phyloP scores from a whole-genome alignment of 2,113 vertebrate species.

The Tautogolabrus adspersus region DNA sequence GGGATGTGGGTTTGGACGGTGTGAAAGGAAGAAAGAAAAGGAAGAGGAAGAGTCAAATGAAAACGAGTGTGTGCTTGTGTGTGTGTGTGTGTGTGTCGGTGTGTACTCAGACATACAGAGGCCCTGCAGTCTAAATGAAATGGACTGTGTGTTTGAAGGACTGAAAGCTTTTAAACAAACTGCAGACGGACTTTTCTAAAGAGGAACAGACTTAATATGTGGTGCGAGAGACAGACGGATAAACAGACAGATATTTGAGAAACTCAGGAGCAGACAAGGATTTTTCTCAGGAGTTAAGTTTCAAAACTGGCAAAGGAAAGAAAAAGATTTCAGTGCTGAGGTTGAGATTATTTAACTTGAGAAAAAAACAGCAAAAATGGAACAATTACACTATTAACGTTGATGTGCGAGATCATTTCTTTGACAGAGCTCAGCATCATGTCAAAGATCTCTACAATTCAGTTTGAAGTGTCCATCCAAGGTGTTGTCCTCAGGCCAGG shows the following conservation, averaged over 20 bases:
- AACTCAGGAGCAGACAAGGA: neutral
- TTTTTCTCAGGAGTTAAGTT: no score
- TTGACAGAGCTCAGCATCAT: no score
- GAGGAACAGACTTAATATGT: slow-evolving; percentile 45
- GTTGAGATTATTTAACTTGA: no score
- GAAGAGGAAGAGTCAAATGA: slow-evolving; percentile 52
- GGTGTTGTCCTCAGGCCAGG: no score
- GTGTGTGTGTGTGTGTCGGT: neutral
- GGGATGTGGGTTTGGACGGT: slow-evolving; percentile 53
- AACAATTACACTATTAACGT: no score
- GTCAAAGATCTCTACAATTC: no score
- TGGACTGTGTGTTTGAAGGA: slow-evolving; percentile 47
- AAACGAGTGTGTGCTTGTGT: slow-evolving; percentile 58
- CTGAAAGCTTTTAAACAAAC: slow-evolving; percentile 75
- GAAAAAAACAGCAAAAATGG: no score
- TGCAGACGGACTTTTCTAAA: slow-evolving; percentile 22
- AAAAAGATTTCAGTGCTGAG: no score
- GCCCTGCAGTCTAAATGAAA: slow-evolving; percentile 63
- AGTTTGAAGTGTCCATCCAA: no score
- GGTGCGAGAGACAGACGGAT: slow-evolving; percentile 20
- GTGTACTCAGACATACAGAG: slow-evolving; percentile 61
- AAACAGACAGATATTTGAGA: slow-evolving; percentile 30
- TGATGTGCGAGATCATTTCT: no score
- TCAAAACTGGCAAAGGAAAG: no score
- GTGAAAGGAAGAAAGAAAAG: slow-evolving; percentile 44